These are phyloP conservation scores for Pandemis cinnamomeana DNA, from an alignment of 2,888 invertebrate genomes.

Conservation along the genomic window DNA sequence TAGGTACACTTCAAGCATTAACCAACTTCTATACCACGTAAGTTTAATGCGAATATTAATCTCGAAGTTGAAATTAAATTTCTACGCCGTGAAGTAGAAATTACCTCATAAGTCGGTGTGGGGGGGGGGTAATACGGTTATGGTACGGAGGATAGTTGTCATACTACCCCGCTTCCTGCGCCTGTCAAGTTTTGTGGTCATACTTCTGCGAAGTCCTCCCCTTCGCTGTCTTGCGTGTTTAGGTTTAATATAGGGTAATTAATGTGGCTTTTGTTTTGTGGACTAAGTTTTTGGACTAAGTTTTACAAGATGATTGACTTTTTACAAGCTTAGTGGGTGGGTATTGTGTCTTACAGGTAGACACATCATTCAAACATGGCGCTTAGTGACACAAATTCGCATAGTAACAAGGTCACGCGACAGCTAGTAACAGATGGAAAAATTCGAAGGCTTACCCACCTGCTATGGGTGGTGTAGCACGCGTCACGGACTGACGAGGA, in stretches of 20 bases:
- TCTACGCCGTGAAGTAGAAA: conserved; percentile 39
- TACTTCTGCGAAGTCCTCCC: neutral
- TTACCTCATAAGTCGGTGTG: conserved; percentile 29
- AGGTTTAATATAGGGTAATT: conserved; percentile 2
- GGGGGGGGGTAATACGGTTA: conserved; percentile 27
- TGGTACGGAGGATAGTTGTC: conserved; percentile 14
- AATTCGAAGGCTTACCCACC: too few relatives aligned
- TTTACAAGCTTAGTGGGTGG: too few relatives aligned
- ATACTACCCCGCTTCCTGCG: neutral
- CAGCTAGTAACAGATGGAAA: too few relatives aligned
- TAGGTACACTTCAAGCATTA: neutral
- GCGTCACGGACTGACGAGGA: too few relatives aligned
- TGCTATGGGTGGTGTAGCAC: too few relatives aligned
- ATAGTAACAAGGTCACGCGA: too few relatives aligned
- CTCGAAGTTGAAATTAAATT: conserved; percentile 41
- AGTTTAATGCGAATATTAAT: conserved; percentile 40
- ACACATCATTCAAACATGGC: too few relatives aligned
- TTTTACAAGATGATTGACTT: too few relatives aligned
- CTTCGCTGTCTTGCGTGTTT: neutral
- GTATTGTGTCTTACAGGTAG: too few relatives aligned
- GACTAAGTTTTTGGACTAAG: neutral
- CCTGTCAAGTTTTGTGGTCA: conserved; percentile 22
- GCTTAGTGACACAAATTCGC: too few relatives aligned
- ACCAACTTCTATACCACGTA: neutral
- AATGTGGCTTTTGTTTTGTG: too few relatives aligned